These are phyloP conservation scores for Nibea coibor DNA, from an alignment of 2,113 vertebrate species.

Conservation along the genomic window DNA sequence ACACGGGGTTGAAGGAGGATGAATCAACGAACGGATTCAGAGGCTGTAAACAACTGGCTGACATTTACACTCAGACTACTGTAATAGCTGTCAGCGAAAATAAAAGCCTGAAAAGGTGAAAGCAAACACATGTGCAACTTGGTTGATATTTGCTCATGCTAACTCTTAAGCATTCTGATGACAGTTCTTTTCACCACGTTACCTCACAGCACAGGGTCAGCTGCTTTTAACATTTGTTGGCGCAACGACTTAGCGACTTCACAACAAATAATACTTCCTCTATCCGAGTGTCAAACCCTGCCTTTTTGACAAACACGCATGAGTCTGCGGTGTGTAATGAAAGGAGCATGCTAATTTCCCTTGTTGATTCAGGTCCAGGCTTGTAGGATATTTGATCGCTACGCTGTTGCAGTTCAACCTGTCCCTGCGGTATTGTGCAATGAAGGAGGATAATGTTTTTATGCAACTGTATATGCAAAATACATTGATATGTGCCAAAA, in stretches of 20 bases:
- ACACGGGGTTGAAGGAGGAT: background rate
- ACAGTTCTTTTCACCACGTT: constrained; percentile 10
- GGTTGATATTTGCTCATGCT: constrained; percentile 43
- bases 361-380: constrained; percentile 54
- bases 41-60: constrained; percentile 22
- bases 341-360: constrained; percentile 19
- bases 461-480: background rate
- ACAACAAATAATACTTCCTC: background rate
- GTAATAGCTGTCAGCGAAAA: background rate
- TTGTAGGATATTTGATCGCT: constrained; percentile 33
- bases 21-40: background rate
- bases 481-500: background rate
- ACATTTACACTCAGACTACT: constrained; percentile 13
- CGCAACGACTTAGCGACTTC: constrained; percentile 14
- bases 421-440: constrained; percentile 44
- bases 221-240: constrained; percentile 14
- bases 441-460: background rate
- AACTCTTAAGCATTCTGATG: background rate
- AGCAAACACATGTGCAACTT: constrained; percentile 5
- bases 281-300: background rate
- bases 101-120: background rate
- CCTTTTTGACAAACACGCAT: constrained; percentile 55
- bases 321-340: background rate
- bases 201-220: background rate
- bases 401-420: constrained; percentile 39